Conservation (phyloP, 1,140 invertebrate genomes). For the Pseudomyrmex flavicornis region DNA sequence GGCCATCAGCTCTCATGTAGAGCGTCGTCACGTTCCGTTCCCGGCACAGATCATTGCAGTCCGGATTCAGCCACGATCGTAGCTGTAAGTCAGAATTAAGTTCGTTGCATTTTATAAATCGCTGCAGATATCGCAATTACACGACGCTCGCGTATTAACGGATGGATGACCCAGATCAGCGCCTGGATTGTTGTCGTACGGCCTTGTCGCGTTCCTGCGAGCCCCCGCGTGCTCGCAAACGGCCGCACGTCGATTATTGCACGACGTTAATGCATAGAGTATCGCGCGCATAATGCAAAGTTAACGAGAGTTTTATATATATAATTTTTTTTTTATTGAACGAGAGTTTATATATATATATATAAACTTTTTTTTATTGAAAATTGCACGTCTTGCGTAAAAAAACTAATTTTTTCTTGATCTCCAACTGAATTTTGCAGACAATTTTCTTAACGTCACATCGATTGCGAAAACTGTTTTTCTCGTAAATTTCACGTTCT, state of each 20-base stretch:
- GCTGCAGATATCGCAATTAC: conserved; percentile 23
- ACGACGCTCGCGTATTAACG: conserved; percentile 48
- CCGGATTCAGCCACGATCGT: conserved; percentile 77
- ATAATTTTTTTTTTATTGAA: background rate
- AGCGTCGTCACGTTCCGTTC: conserved; percentile 80
- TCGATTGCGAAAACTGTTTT: too few relatives aligned
- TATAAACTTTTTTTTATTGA: too few relatives aligned
- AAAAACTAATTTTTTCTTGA: too few relatives aligned
- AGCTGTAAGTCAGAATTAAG: conserved; percentile 68
- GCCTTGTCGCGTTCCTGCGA: conserved; percentile 38
- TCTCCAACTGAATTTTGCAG: too few relatives aligned
- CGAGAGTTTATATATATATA: background rate
- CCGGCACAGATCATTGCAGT: conserved; percentile 74
- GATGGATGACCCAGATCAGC: conserved; percentile 48
- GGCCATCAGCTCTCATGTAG: conserved; percentile 85
- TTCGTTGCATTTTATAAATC: conserved; percentile 3
- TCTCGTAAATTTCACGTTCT: background rate
- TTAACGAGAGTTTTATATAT: background rate
- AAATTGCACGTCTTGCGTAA: too few relatives aligned
- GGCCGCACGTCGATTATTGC: conserved; percentile 16
- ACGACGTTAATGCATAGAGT: background rate
- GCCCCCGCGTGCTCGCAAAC: background rate
- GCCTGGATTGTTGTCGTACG: conserved; percentile 31
- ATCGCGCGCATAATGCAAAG: background rate
- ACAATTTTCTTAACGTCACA: too few relatives aligned